Evolutionary conservation across 2,888 invertebrate genomes (phyloP), one percentile per base, ranked within the genome.

Genomic region (Apamea monoglypha): DNA sequence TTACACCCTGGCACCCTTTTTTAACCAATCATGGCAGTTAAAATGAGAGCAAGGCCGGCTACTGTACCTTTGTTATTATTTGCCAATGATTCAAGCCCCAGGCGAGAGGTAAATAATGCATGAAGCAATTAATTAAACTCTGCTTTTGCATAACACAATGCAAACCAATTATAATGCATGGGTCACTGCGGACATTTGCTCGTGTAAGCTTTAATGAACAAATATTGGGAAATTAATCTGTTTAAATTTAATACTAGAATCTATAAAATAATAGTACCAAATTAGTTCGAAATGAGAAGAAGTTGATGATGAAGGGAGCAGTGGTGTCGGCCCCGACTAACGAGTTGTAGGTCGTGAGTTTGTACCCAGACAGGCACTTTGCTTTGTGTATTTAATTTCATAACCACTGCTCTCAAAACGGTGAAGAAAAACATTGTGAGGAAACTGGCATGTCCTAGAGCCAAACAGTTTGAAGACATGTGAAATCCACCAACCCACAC

Each of bases 81-180:
- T 68, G 67, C 75, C 56, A 63, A 61, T 61, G 53, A 32, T 61
- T 64, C 70, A 71, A 67, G 32, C 64, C 16, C 40, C 36, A 59
- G 44, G n/a, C 70, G 10, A 40, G n/a, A 71, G n/a, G 40, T 83
- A 63, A 71, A 75, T 80, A 80, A 84, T 83, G 67, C 47, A 71
- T 61, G 53, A 67, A 67, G n/a, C 68, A 72, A 76, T 75, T 84
- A 76, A 83, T 80, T 76, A 64, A 80, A 64, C 47, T 32, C 21
- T 64, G 67, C 72, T 68, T n/a, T 80, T 61, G 71, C 21, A 29
- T 50, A 29, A 56, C 40, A 68, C 40, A 72, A 69, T 66, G 44
- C 50, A 59, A 36, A 29, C n/a, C 56, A 71, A 68, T 67, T 73
- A 75, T 63, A 71, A 71, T 50, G 64, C 29, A 70, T 1, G 70